A percentile compares a stretch with the other conserved stretches of the same genome.
These are phyloP conservation scores for Micromesistius poutassou DNA, from an alignment of 2,797 vertebrate species.

Conservation along the genomic window DNA sequence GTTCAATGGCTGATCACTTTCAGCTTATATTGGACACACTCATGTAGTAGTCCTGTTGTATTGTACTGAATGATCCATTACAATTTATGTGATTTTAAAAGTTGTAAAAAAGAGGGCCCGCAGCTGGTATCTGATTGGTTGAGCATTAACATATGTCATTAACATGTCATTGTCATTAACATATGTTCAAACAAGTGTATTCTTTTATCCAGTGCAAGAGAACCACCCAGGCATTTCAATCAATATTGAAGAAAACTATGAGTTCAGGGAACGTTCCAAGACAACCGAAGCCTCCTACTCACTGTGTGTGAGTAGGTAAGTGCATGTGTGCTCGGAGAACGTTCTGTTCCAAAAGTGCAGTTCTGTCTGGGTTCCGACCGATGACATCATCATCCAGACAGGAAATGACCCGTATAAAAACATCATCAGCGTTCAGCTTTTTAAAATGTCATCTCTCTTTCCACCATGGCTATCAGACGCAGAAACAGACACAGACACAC, in stretches of 20 bases:
- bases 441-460: not conserved
- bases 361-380: not conserved
- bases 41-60: too few species aligned
- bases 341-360: not conserved
- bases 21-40: too few species aligned
- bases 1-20: not conserved
- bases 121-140: not conserved
- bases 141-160: too few species aligned
- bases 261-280: too few species aligned
- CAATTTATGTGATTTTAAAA: too few species aligned
- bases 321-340: conserved; percentile 4
- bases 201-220: too few species aligned
- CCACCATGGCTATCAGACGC: not conserved
- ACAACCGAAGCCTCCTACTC: too few species aligned
- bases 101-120: too few species aligned
- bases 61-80: too few species aligned
- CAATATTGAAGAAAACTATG: not conserved
- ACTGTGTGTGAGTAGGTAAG: not conserved
- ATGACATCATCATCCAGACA: conserved; percentile 8
- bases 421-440: not conserved
- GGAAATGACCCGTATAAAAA: not conserved
- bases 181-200: not conserved
- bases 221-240: too few species aligned
- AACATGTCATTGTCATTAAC: not conserved
- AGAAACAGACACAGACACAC: not conserved